Base-by-base conservation (phyloP, 2,888 invertebrate genomes). In the Lithosia quadra region DNA sequence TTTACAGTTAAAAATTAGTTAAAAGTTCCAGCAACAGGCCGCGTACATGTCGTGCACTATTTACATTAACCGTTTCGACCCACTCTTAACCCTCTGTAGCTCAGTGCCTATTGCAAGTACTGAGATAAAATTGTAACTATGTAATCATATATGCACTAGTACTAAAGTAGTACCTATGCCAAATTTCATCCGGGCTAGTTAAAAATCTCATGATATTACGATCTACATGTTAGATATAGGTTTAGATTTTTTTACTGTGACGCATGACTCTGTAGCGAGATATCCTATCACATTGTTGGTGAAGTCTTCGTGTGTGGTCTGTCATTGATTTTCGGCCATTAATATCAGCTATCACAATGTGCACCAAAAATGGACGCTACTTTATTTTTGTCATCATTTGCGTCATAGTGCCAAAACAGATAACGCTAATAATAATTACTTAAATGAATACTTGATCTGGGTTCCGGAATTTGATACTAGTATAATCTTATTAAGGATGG, bases 361-460 rank as follows among this genome's bases (percentile, higher is more conserved):
- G 76, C 72, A 63, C 85, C 81, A 67, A 81, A 83, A 84, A 87
- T 81, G 88, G 89, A 43, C 36, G 56, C 81, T 73, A 79, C 77
- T 81, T 83, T 83, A 78, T 83, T 84, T 81, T 79, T 80, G 86
- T 80, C 77, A 78, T 74, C 78, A 73, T 83, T 83, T 89, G 88
- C 90, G 91, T 91, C 91, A 90, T 84, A 90, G 85, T 85, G 72
- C 91, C 91, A 84, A 90, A 90, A 84, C 73, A 72, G 85, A 79
- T 76, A 74, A 80, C 75, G 66, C 64, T 57, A 34, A 43, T 58
- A 43, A 71, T 68, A 65, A n/a, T 64, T 65, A 59, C 55, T 65
- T 63, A 66, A 62, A 65, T 66, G 59, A 69, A 24, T 64, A 39
- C 34, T 39, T 63, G 33, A 57, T 70, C 58, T 24, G 34, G 24